Conservation (phyloP, 2,113 vertebrate genomes). For the Mustelus asterias region DNA sequence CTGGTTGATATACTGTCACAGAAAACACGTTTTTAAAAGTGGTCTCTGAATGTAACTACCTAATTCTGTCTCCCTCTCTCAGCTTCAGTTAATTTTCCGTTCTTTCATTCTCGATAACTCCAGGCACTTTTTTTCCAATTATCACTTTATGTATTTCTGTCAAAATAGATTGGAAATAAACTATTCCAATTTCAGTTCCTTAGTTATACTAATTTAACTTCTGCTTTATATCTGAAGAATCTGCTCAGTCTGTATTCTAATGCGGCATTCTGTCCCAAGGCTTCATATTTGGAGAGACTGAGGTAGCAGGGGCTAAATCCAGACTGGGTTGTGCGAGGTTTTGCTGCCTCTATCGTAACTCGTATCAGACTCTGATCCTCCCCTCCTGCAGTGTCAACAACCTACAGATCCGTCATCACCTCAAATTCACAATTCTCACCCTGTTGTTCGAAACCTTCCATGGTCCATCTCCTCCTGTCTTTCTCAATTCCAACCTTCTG, state of each 20-base stretch:
- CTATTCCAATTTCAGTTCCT: background rate
- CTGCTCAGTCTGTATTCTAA: background rate
- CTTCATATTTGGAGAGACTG: background rate
- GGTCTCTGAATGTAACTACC: background rate
- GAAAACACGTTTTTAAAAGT: background rate
- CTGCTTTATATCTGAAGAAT: background rate
- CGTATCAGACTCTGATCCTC: background rate
- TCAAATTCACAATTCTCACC: background rate
- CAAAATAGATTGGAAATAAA: background rate
- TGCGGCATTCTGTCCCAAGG: background rate
- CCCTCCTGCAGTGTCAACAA: too few species aligned
- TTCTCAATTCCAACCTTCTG: background rate
- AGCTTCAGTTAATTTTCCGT: background rate
- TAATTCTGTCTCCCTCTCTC: background rate
- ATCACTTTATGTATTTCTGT: background rate
- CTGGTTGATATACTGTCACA: background rate
- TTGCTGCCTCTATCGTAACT: background rate
- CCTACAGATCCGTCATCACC: background rate
- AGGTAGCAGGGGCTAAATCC: background rate
- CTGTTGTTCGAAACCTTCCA: background rate
- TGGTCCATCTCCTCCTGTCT: background rate
- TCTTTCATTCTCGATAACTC: background rate
- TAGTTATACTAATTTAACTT: background rate
- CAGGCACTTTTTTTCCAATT: background rate
- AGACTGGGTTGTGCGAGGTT: background rate